Evolutionary conservation across 2,113 vertebrate genomes (phyloP), one percentile per base, ranked within the genome.

Genomic region (Atrichornis clamosus): DNA sequence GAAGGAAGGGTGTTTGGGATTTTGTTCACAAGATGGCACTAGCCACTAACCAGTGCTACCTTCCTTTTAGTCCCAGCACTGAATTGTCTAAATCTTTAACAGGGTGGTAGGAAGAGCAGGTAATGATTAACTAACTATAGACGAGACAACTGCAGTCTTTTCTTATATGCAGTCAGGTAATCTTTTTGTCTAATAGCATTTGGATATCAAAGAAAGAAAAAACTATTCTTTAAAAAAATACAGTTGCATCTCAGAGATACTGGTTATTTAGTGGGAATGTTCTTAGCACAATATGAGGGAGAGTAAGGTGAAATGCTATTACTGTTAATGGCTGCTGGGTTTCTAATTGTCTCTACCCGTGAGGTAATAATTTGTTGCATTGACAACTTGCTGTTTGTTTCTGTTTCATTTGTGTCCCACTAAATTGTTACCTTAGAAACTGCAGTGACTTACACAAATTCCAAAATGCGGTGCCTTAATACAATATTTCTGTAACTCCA

Each of bases 21-120:
- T 62, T 53, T 39, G 39, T 53, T 96, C 97, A 95, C 96, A 89
- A 97, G 97, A 53, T 96, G 98, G 97, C 92, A 76, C 74, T 72
- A 92, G 84, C 62, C 21, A 11, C 96, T 88, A 85, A 87, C 7
- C 27, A 67, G 39, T n/a, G 53, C 63, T 42, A 1, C 23, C 21
- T 80, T 46, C 33, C 64, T 84, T 67, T 75, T n/a, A 68, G 44
- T 41, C 49, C 53, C 37, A 27, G 44, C 37, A 37, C 21, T 70
- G 41, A 50, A n/a, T 8, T 42, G 27, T 13, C 56, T 41, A 20
- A 15, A 10, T 53, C 49, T 56, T 75, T 39, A 58, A 7, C 17
- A 4, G 21, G 1, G 32, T 3, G 17, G 15, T 23, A 39, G 44
- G 50, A 67, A 76, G 50, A 87, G 19, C 52, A 65, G 75, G 16